These are phyloP conservation scores for Delia radicum DNA, from an alignment of 1,140 invertebrate genomes.

Conservation along the genomic window DNA sequence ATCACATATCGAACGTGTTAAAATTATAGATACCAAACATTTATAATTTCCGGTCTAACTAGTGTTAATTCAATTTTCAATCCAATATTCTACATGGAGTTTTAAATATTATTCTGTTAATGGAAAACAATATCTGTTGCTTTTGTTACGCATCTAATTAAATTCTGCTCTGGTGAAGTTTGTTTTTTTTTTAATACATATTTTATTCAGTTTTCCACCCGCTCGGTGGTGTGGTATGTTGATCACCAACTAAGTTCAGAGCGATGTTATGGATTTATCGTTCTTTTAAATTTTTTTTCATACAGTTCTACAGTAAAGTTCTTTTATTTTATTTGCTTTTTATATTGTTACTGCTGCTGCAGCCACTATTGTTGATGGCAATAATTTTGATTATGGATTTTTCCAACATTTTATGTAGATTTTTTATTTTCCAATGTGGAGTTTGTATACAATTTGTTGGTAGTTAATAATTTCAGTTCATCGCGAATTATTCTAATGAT, in stretches of 20 bases:
- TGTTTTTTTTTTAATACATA: neutral
- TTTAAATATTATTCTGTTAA: no score
- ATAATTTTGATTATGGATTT: slow-evolving; percentile 26
- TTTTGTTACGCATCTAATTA: neutral
- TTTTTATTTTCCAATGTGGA: slow-evolving; percentile 14
- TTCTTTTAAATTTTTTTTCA: neutral
- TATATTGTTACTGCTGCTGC: neutral
- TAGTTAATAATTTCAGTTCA: slow-evolving; percentile 43
- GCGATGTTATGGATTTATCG: neutral
- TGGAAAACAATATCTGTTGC: neutral
- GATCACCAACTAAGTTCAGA: neutral
- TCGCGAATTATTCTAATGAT: slow-evolving; percentile 54
- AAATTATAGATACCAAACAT: neutral
- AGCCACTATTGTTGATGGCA: slow-evolving; percentile 15
- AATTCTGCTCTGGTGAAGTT: neutral
- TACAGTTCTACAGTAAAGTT: neutral
- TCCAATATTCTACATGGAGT: no score
- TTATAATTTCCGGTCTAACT: neutral
- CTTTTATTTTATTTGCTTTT: slow-evolving; percentile 6
- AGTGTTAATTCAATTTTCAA: neutral
- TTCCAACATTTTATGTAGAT: slow-evolving; percentile 20
- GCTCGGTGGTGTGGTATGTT: neutral
- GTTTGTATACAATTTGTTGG: slow-evolving; percentile 10
- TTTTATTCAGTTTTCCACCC: no score
- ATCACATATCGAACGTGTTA: neutral